Base-by-base conservation (phyloP, 2,888 invertebrate species). In the Thyatira batis region DNA sequence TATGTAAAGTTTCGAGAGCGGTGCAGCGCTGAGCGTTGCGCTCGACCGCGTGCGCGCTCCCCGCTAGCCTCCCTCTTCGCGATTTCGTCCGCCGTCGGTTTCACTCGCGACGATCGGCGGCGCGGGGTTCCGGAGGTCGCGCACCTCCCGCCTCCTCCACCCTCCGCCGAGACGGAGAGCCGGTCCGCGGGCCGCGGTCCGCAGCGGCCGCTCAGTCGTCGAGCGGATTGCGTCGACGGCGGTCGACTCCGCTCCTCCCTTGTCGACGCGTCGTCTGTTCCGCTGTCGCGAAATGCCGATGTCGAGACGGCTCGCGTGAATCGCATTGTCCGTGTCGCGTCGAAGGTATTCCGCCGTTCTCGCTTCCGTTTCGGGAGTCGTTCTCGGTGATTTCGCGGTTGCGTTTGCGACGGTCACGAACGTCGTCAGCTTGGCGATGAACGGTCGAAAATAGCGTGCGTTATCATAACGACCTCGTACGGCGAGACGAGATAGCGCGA, bases 391-490 rank as follows among this genome's bases (percentile, higher is more conserved):
- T 76, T 77, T 71, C 61, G 76, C 78, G 82, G 76, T 76, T 87
- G 85, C 85, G 85, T 84, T 83, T 80, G 84, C 86, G 86, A 81
- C 80, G 84, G 86, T 84, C 84, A 80, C 80, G 81, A 81, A 71
- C 82, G 59, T 20, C n/a, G 60, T 64, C 66, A 82, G 80, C 84
- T 78, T 73, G 81, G 71, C 78, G 77, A 75, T 78, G 78, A 39
- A 74, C 65, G 81, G 78, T 86, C 83, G 63, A 77, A 89, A 89
- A 89, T 89, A 90, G 87, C 84, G 84, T 85, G 80, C 85, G 89
- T 91, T 91, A 91, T 91, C 91, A 89, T 78, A 80, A 82, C 84
- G 87, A 87, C 89, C 86, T 88, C 91, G 89, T 79, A 76, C 80
- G 85, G 80, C 86, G 87, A 85, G 87, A 86, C 88, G 83, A 87